Evolutionary conservation across 2,797 vertebrate species (phyloP).

Genomic region (Meda fulgida): DNA sequence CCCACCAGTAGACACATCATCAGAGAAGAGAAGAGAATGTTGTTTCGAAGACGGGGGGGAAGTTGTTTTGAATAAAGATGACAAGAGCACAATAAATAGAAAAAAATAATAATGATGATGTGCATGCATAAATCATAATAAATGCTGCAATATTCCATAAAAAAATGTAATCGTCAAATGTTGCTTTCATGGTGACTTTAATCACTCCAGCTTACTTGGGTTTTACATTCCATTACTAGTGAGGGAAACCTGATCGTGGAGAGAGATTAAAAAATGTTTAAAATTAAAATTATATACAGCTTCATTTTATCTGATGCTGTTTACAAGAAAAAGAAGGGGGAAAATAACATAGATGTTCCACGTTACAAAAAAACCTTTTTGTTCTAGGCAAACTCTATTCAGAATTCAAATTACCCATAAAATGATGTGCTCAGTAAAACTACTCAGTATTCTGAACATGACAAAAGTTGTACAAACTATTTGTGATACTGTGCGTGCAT

Average conservation of each 20-base stretch:
- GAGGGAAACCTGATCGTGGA: neutral
- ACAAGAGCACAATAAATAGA: neutral
- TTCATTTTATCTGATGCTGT: neutral
- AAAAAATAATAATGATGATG: neutral
- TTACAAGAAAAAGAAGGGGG: neutral
- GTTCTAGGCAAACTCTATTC: neutral
- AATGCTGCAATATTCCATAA: neutral
- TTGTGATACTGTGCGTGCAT: neutral
- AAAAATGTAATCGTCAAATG: fast-evolving
- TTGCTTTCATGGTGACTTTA: neutral
- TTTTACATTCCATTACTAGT: neutral
- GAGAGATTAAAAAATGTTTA: too few species aligned
- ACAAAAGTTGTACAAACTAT: neutral
- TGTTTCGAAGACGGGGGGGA: neutral
- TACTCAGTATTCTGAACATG: too few species aligned
- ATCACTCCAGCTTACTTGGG: neutral
- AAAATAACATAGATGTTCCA: neutral
- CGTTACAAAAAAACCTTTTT: neutral
- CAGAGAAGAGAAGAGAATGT: neutral
- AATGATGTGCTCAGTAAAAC: neutral
- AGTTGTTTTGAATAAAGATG: neutral
- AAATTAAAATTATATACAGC: too few species aligned
- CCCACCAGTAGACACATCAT: neutral
- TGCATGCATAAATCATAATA: neutral
- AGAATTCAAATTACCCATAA: neutral